These are phyloP conservation scores for Tetranychus urticae DNA, from an alignment of 1,140 invertebrate species.

Conservation along the genomic window DNA sequence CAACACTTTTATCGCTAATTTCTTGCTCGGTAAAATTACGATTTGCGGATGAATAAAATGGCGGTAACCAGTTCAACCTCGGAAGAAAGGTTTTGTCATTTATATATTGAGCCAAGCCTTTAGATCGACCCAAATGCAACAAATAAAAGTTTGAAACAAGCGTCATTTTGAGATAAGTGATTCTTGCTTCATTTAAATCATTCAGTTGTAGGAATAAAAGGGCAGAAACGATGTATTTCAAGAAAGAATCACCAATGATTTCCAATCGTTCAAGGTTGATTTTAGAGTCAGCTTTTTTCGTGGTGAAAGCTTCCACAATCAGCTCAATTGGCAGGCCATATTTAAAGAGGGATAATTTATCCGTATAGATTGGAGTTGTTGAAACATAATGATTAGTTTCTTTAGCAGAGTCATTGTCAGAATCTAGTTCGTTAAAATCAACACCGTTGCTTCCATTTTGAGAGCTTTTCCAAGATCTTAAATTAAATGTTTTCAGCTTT, in stretches of 20 bases:
- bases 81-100: constrained; percentile 36
- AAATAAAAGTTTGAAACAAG: constrained; percentile 60
- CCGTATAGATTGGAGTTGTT: too few relatives aligned
- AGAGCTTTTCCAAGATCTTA: too few relatives aligned
- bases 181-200: too few relatives aligned
- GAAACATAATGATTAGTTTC: too few relatives aligned
- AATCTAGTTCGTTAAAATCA: too few relatives aligned
- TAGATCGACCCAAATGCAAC: constrained; percentile 32
- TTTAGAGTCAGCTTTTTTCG: constrained; percentile 19
- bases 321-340: too few relatives aligned
- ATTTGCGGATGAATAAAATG: constrained; percentile 24
- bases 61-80: constrained; percentile 37
- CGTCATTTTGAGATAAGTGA: neutral
- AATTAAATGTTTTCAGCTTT: too few relatives aligned
- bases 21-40: constrained; percentile 21
- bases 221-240: constrained; percentile 50
- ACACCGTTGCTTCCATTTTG: too few relatives aligned
- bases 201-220: constrained; percentile 32
- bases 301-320: too few relatives aligned
- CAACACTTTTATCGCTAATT: constrained; percentile 36
- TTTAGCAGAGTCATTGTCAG: too few relatives aligned
- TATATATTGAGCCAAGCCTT: constrained; percentile 24
- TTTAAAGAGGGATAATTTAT: too few relatives aligned
- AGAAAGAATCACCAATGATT: constrained; percentile 63
- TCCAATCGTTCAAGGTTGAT: constrained; percentile 51